Evolutionary conservation across 1,140 invertebrate genomes (phyloP), one percentile per base, ranked within the genome.

Genomic region (Bombus polaris): DNA sequence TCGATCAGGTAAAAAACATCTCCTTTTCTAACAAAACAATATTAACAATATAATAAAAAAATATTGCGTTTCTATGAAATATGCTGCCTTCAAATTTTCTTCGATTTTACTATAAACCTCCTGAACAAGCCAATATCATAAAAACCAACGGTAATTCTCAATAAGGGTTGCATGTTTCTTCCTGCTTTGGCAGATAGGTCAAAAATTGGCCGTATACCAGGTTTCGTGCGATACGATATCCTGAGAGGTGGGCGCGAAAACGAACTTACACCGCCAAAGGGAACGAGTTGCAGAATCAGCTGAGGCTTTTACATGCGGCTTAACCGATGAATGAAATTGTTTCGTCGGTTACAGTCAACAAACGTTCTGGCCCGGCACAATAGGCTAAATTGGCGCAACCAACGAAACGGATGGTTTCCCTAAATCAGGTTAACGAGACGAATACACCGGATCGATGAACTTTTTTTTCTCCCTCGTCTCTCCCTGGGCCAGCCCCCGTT

Each of bases 371-470:
- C 28, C 70, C 66, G n/a, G 72, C 75, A 82, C 88, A 84, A 87
- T 74, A 66, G 79, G 73, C 66, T 57, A 80, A 81, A 85, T 87
- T 85, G 82, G 80, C 47, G 66, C 68, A 65, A 35, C 66, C 79
- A 66, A 71, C 66, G 68, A 70, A 81, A 85, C 86, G 89, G 68
- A 88, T 80, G 88, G 66, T 90, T 86, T 86, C 68, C 86, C 75
- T 84, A 90, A 90, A 90, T 90, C 89, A 90, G 85, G 88, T 90
- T 90, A 90, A 90, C 88, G 88, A 90, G 86, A 90, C 79, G 80
- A 90, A 80, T 62, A 73, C 37, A 35, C 72, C 13, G 76, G 76
- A 90, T 88, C 89, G 86, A 90, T 90, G 75, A 82, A 90, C 70
- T 76, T 86, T 85, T 76, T 81, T 74, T 74, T 57, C 25, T 53